Evolutionary conservation across 2,113 vertebrate species (phyloP), one percentile per base, ranked within the genome.

Genomic region (Dipodomys ordii): DNA sequence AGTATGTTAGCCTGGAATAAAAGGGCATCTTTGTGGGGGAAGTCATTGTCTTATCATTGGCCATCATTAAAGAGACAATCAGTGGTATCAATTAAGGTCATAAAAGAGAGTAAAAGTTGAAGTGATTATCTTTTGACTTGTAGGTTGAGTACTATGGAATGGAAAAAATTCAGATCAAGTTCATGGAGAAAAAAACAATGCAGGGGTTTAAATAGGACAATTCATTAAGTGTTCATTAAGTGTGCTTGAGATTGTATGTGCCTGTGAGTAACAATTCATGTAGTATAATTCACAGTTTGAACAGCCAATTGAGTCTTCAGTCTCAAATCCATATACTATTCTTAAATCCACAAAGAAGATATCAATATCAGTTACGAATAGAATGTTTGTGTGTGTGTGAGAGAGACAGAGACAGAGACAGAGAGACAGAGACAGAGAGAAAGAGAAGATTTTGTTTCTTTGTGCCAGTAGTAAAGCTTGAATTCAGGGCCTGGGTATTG

Each of bases 41-140:
- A 57, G 65, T 32, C 82, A 86, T 30, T 92, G 82, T 76, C 71
- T 90, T 83, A 28, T 95, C 72, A 90, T 25, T 30, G 32, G 19
- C 32, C 86, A 25, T 83, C 25, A 35, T 83, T 35, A 69, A 62
- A 27, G 82, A 89, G 44, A 57, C 44, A 92, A 76, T 3, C 49
- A 49, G 49, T 49, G 60, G 74, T 72, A 25, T 77, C 83, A 94
- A 92, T 39, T 62, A 83, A 53, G 49, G 30, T 79, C 83, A 91
- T 65, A 49, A 86, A 87, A 83, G 49, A 92, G 60, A 91, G n/a
- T 15, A 46, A 68, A 62, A 87, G 64, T 90, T 13, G 4, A 57
- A 57, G 49, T 53, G 49, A 65, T 20, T 90, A 35, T 12, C 73
- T 79, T 93, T 91, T 87, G 77, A 93, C 74, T 90, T 95, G 81